phyloP scores from a whole-genome alignment of 2,888 invertebrate genomes.

The Troides aeacus region DNA sequence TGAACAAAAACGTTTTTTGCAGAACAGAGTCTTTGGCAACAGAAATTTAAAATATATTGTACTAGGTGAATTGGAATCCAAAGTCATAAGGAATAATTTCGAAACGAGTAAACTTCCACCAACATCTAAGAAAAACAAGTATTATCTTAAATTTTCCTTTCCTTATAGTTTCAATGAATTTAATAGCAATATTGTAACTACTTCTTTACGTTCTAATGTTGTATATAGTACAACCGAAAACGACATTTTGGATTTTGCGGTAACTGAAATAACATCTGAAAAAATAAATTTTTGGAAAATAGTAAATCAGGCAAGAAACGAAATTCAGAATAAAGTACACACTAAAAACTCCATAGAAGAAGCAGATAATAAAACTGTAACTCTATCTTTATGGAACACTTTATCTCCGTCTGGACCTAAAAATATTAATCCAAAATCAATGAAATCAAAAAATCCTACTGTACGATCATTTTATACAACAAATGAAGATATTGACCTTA shows the following conservation, averaged over 20 bases:
- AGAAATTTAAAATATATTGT: slow-evolving; percentile 53
- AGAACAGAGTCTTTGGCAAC: slow-evolving; percentile 52
- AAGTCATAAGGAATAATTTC: slow-evolving; percentile 50
- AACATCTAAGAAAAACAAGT: slow-evolving; percentile 38
- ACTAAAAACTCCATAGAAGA: slow-evolving; percentile 24
- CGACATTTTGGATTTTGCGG: slow-evolving; percentile 44
- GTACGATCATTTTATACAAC: slow-evolving; percentile 35
- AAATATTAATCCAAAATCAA: slow-evolving; percentile 38
- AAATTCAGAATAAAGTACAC: slow-evolving; percentile 41
- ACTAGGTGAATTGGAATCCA: slow-evolving; percentile 54
- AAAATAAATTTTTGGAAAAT: slow-evolving; percentile 50
- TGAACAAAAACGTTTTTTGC: slow-evolving; percentile 51
- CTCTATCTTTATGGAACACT: slow-evolving; percentile 52
- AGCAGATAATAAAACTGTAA: slow-evolving; percentile 39
- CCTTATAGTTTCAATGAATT: slow-evolving; percentile 49
- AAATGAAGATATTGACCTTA: slow-evolving; percentile 30
- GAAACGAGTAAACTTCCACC: slow-evolving; percentile 41
- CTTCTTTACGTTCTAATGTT: slow-evolving; percentile 33
- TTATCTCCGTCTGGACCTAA: slow-evolving; percentile 49
- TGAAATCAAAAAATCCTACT: slow-evolving; percentile 33
- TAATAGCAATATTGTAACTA: slow-evolving; percentile 42
- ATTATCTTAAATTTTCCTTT: slow-evolving; percentile 46
- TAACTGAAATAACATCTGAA: slow-evolving; percentile 31
- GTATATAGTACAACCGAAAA: slow-evolving; percentile 40
- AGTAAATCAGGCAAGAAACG: slow-evolving; percentile 41